Evolutionary conservation across 1,140 invertebrate species (phyloP).

Genomic region (Sipha flava): DNA sequence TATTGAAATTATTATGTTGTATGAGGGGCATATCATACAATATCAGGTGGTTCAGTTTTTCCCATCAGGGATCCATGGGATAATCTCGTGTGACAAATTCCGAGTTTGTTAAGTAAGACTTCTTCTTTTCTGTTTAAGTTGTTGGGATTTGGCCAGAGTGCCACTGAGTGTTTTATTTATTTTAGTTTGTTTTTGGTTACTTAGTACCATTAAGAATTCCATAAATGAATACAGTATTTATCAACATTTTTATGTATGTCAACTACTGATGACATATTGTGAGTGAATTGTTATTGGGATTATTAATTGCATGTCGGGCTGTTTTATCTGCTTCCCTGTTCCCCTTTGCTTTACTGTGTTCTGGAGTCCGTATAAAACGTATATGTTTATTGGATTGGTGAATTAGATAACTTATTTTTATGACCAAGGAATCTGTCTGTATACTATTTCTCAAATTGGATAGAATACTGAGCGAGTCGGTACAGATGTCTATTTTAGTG

Average conservation of each 20-base stretch:
- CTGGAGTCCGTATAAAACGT: background rate
- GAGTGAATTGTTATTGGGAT: background rate
- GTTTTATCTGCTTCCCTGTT: background rate
- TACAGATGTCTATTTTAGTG: background rate
- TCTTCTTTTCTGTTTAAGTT: background rate
- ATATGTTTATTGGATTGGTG: background rate
- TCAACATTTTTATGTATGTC: background rate
- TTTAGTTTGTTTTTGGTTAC: background rate
- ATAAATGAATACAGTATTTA: background rate
- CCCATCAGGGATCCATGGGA: too few relatives aligned
- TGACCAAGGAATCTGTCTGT: background rate
- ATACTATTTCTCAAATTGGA: background rate
- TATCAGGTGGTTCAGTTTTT: too few relatives aligned
- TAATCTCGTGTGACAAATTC: background rate
- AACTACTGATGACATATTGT: background rate
- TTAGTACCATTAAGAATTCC: background rate
- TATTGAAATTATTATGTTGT: too few relatives aligned
- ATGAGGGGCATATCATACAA: too few relatives aligned
- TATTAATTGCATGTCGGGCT: background rate
- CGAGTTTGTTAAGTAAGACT: background rate
- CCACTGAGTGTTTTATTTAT: background rate
- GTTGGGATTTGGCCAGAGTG: background rate
- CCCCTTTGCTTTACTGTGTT: background rate
- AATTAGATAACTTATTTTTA: background rate
- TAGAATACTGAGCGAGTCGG: background rate